These are phyloP conservation scores for Centrocercus urophasianus DNA, from an alignment of 2,113 vertebrate species.

Conservation along the genomic window DNA sequence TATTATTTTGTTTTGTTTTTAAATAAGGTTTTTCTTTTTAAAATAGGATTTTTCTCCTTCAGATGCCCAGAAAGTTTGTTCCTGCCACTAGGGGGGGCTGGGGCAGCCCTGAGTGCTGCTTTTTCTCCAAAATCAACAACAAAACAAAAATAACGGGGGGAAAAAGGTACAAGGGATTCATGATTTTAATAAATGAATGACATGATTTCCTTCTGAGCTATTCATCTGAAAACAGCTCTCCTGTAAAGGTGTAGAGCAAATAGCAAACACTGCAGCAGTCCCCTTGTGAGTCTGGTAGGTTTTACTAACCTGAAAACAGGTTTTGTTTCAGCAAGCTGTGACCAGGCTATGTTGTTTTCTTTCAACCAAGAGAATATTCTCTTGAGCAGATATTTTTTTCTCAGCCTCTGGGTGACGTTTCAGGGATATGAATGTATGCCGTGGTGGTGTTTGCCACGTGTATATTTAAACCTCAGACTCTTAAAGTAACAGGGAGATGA, in stretches of 20 bases:
- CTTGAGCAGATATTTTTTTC: neutral
- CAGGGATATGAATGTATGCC: neutral
- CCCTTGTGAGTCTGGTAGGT: neutral
- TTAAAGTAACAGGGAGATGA: neutral
- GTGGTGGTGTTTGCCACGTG: neutral
- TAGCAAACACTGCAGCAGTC: neutral
- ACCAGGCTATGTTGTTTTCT: neutral
- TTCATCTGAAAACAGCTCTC: neutral
- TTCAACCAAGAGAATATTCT: neutral
- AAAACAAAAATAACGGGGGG: slow-evolving; percentile 20
- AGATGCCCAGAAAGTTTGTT: neutral
- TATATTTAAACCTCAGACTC: neutral
- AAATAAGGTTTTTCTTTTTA: neutral
- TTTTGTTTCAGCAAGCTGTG: neutral
- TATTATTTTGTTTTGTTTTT: neutral
- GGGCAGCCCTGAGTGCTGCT: neutral
- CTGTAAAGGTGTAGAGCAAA: neutral
- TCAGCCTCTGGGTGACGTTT: neutral
- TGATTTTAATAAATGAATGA: neutral
- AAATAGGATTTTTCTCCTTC: neutral
- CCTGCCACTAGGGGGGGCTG: slow-evolving; percentile 58
- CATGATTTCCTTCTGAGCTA: neutral
- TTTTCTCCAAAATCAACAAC: slow-evolving; percentile 29
- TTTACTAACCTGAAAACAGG: neutral
- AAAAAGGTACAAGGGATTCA: neutral